phyloP scores from a whole-genome alignment of 2,888 invertebrate genomes.

The Caenorhabditis panamensis region DNA sequence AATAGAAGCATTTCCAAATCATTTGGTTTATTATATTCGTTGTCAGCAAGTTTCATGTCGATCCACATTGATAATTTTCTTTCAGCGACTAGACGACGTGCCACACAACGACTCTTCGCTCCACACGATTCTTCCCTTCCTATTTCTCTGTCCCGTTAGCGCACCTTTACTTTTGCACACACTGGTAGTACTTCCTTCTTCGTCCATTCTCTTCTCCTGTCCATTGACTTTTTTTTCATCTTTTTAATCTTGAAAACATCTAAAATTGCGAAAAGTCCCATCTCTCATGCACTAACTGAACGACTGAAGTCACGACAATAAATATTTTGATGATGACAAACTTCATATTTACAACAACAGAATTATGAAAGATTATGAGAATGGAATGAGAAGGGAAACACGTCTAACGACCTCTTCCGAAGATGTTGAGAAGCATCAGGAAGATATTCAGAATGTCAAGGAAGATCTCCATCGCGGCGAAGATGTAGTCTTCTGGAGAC shows the following conservation, averaged over 20 bases:
- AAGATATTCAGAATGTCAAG: constrained; percentile 85
- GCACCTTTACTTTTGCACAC: constrained; percentile 25
- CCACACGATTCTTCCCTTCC: background rate
- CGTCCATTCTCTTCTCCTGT: constrained; percentile 7
- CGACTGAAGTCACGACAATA: background rate
- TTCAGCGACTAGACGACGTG: constrained; percentile 43
- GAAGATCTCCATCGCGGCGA: constrained; percentile 85
- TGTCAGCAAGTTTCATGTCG: background rate
- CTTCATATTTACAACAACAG: constrained; percentile 32
- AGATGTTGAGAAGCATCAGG: constrained; percentile 83
- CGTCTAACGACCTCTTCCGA: constrained; percentile 66
- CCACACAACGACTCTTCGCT: constrained; percentile 7
- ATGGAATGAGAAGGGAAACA: background rate
- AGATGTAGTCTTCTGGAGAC: constrained; percentile 85
- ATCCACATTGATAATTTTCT: constrained; percentile 5
- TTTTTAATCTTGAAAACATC: constrained; percentile 2
- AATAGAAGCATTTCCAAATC: background rate
- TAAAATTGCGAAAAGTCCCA: too few relatives aligned
- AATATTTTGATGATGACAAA: background rate
- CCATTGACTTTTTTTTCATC: background rate
- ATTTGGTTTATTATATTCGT: background rate
- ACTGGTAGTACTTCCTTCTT: constrained; percentile 33
- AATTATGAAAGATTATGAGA: background rate
- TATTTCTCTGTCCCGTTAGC: background rate
- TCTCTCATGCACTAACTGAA: background rate